Evolutionary conservation across 2,113 vertebrate genomes (phyloP).

Genomic region (Fregata magnificens): DNA sequence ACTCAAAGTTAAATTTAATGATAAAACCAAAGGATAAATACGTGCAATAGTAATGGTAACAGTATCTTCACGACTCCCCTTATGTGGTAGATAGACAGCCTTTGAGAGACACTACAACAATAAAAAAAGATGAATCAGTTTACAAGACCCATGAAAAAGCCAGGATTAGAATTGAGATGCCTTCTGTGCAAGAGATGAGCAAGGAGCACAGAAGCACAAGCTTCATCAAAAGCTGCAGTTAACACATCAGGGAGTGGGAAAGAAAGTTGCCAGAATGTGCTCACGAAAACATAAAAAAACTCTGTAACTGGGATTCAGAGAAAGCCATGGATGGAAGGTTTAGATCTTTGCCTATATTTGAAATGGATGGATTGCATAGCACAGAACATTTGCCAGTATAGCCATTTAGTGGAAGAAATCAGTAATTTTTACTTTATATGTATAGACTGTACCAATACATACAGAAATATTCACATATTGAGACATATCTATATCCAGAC

Average conservation of each 20-base stretch:
- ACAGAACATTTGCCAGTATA: neutral
- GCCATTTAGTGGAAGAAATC: neutral
- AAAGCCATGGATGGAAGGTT: neutral
- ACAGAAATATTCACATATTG: neutral
- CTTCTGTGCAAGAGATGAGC: neutral
- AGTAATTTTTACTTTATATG: neutral
- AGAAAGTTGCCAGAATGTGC: neutral
- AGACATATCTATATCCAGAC: neutral
- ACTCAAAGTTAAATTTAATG: neutral
- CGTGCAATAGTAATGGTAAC: neutral
- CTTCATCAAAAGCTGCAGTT: neutral
- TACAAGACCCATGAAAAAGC: neutral
- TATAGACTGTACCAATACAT: neutral
- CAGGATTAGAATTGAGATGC: neutral
- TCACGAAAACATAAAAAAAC: neutral
- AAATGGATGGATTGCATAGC: neutral
- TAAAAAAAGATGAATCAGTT: neutral
- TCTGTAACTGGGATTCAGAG: neutral
- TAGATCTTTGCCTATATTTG: neutral
- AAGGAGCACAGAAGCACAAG: neutral
- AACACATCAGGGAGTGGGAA: neutral
- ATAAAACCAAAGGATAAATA: neutral
- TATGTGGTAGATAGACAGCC: neutral
- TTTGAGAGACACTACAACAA: neutral
- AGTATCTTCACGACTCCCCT: neutral